Conservation (phyloP, 30 jellyfish, hydroid and myxozoan species). For the Nemopilema nomurai region DNA sequence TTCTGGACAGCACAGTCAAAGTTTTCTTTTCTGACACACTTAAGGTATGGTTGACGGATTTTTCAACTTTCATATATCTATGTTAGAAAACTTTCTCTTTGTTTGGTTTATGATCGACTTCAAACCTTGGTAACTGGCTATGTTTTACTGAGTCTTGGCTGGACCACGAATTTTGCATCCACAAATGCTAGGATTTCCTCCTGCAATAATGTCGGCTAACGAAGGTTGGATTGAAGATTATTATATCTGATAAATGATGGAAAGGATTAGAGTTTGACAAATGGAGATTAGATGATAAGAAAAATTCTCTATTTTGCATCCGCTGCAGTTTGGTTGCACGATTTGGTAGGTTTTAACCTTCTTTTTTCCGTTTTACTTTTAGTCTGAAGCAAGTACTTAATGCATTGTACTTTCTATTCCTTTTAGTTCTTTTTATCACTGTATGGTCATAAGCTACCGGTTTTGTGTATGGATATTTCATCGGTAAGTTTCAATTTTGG, state of each 20-base stretch:
- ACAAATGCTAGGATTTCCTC: no score
- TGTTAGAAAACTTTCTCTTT: no score
- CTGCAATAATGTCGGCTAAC: background rate
- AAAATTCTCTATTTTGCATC: no score
- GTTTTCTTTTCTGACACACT: constrained; percentile 95
- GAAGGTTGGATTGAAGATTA: background rate
- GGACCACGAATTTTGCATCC: background rate
- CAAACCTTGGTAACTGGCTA: background rate
- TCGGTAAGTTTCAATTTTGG: constrained; percentile 66
- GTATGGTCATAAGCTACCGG: constrained; percentile 98
- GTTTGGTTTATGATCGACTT: background rate
- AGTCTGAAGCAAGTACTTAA: no score
- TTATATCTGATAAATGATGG: background rate
- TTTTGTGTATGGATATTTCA: constrained; percentile 95
- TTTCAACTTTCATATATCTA: no score
- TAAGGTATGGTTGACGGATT: constrained; percentile 44
- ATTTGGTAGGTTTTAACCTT: no score
- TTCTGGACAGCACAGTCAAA: constrained; percentile 91
- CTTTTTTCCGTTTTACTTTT: no score
- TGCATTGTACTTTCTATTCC: background rate
- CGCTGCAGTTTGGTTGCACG: no score
- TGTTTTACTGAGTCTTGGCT: background rate
- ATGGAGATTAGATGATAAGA: background rate
- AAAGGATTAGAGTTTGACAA: background rate
- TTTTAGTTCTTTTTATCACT: constrained; percentile 85